A percentile compares a stretch with the other conserved stretches of the same genome.
phyloP scores from a whole-genome alignment of 2,113 vertebrate genomes.

The Machaerirhynchus nigripectus region DNA sequence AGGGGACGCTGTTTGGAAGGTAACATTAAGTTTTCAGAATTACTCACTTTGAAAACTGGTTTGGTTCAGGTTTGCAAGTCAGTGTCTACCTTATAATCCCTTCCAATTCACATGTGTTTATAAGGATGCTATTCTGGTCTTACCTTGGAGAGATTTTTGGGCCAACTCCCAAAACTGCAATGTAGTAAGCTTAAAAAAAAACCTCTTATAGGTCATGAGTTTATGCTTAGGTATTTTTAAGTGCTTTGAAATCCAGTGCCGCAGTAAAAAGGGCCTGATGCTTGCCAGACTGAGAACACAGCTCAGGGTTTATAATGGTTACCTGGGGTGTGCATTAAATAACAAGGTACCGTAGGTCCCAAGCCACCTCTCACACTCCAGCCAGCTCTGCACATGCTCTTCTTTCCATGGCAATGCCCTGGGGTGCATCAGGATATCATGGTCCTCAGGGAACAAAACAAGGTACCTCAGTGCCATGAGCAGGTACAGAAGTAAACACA shows the following conservation, averaged over 20 bases:
- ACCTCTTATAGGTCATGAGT: background rate
- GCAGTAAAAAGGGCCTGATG: background rate
- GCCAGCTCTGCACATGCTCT: background rate
- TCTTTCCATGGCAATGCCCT: background rate
- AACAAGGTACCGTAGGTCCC: background rate
- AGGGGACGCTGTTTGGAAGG: background rate
- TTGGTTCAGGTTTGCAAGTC: slow-evolving; percentile 24
- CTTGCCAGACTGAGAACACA: background rate
- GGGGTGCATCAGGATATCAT: background rate
- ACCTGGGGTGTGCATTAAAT: background rate
- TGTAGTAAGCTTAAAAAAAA: background rate
- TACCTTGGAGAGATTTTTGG: background rate
- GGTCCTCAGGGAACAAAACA: background rate
- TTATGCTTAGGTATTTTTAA: slow-evolving; percentile 28
- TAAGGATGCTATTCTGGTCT: slow-evolving; percentile 27
- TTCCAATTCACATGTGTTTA: background rate
- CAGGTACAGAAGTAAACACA: background rate
- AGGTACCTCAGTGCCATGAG: background rate
- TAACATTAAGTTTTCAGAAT: slow-evolving; percentile 2
- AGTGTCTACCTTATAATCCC: background rate
- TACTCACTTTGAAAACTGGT: background rate
- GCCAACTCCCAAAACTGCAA: slow-evolving; percentile 1
- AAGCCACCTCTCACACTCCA: background rate
- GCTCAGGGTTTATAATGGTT: background rate
- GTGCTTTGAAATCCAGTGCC: background rate